Conservation (phyloP, 2,797 vertebrate species). For the Capromys pilorides region DNA sequence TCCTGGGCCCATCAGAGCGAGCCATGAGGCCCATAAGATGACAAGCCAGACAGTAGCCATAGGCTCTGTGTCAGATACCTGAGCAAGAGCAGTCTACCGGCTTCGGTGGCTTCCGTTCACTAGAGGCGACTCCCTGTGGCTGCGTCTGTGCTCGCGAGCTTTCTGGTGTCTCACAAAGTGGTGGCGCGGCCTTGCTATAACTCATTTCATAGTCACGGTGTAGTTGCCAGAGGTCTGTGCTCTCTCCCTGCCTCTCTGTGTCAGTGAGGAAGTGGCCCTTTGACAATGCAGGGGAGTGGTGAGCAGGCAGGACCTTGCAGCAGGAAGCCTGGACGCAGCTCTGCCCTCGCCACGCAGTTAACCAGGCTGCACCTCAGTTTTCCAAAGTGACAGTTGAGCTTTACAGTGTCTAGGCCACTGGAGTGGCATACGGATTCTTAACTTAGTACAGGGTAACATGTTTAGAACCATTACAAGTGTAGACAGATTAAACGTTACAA, state of each 20-base stretch:
- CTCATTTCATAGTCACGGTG: not conserved
- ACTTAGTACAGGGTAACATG: not conserved
- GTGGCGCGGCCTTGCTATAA: not conserved
- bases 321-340: not conserved
- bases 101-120: not conserved
- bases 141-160: not conserved
- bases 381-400: not conserved
- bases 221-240: not conserved
- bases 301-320: not conserved
- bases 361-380: not conserved
- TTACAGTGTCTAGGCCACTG: not conserved
- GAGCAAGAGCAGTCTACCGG: not conserved
- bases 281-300: not conserved
- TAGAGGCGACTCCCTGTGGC: not conserved
- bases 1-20: not conserved
- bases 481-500: not conserved
- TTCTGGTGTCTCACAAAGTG: not conserved
- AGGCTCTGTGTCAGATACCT: not conserved
- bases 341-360: not conserved
- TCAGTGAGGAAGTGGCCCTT: not conserved
- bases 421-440: not conserved
- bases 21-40: not conserved
- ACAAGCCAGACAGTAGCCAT: not conserved
- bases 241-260: not conserved
- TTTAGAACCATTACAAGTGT: not conserved